Percentiles rank a stretch among this genome's conserved stretches.
These are phyloP conservation scores for Collichthys lucidus DNA, from an alignment of 2,113 vertebrate species.

Conservation along the genomic window DNA sequence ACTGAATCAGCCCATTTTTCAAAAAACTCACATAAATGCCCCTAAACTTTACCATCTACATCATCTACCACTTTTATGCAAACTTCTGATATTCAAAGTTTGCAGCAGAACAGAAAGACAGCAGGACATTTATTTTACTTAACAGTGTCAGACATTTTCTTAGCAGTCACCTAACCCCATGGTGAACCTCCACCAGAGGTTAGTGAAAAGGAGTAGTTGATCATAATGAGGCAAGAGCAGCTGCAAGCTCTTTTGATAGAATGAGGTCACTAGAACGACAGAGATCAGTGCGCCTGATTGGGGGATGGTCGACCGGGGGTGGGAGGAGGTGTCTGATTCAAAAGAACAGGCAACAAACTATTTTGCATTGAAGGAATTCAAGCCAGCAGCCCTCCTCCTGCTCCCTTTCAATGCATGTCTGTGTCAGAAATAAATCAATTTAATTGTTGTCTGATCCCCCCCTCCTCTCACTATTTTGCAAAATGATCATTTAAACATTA, in stretches of 20 bases:
- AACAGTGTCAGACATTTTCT: constrained; percentile 35
- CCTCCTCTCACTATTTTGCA: constrained; percentile 65
- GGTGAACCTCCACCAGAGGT: constrained; percentile 70
- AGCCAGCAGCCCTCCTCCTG: constrained; percentile 47
- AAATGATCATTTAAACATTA: constrained; percentile 84
- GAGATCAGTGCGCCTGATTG: constrained; percentile 80
- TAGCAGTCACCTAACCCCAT: constrained; percentile 48
- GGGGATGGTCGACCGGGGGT: constrained; percentile 52
- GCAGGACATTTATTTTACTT: background rate
- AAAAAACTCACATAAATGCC: constrained; percentile 7
- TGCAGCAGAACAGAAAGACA: background rate
- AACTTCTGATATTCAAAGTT: background rate
- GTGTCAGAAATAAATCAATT: constrained; percentile 81
- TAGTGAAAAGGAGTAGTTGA: constrained; percentile 71
- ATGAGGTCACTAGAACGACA: constrained; percentile 81
- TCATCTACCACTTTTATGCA: background rate
- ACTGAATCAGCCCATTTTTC: constrained; percentile 14
- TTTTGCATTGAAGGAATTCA: constrained; percentile 77
- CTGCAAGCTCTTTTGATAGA: constrained; percentile 82
- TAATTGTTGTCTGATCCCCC: constrained; percentile 80
- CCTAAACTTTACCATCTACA: background rate
- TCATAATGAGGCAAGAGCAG: constrained; percentile 82
- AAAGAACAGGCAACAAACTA: constrained; percentile 72
- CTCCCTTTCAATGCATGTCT: constrained; percentile 61
- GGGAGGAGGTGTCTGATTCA: constrained; percentile 38